Conservation (phyloP, 2,797 vertebrate species). For the Semaprochilodus insignis region DNA sequence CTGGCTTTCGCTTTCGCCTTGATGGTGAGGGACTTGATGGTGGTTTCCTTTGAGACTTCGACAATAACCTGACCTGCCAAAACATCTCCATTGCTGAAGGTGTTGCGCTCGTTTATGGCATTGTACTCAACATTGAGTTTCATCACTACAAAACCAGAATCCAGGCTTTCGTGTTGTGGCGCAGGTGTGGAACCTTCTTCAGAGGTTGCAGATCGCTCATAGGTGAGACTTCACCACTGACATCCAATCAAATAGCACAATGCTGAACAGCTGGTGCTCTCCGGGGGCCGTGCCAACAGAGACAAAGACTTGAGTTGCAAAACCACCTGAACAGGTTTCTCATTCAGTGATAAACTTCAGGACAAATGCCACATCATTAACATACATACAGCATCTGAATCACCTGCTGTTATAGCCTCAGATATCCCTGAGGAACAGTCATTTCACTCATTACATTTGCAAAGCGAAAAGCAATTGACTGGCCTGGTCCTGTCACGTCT, state of each 20-base stretch:
- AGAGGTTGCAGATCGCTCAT: neutral
- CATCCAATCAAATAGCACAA: slow-evolving; percentile 53
- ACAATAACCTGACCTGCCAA: slow-evolving; percentile 71
- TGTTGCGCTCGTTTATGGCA: slow-evolving; percentile 70
- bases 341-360: neutral
- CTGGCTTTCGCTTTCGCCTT: slow-evolving; percentile 65
- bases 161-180: neutral
- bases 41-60: slow-evolving; percentile 64
- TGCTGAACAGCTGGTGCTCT: neutral
- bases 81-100: slow-evolving; percentile 72
- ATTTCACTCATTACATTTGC: too few species aligned
- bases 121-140: slow-evolving; percentile 71
- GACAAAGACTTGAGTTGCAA: neutral
- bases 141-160: neutral
- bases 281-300: neutral
- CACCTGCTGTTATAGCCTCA: neutral
- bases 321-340: slow-evolving; percentile 28
- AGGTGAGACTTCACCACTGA: neutral
- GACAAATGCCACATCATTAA: neutral
- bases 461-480: too few species aligned
- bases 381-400: neutral
- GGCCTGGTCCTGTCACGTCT: too few species aligned
- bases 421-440: too few species aligned
- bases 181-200: neutral
- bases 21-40: slow-evolving; percentile 64